Evolutionary conservation across 2,888 invertebrate species (phyloP), one percentile per base, ranked within the genome.

Genomic region (Strigamia crassipes): DNA sequence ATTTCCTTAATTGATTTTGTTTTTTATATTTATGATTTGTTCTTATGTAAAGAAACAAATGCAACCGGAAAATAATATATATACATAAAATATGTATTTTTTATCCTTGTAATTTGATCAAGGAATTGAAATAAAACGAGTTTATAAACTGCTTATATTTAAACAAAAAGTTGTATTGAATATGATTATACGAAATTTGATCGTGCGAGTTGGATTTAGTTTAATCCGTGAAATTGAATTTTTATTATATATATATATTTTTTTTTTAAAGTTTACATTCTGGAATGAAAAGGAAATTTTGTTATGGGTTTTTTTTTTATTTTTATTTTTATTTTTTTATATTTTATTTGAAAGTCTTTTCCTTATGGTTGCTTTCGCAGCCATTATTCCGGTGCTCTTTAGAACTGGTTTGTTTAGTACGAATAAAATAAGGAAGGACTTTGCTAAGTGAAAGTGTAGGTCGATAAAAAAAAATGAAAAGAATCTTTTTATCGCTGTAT

Each of bases 391-490:
- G 73, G 31, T 31, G 12, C 31, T 10, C 15, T 27, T 27, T 27
- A 31, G 27, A 73, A 73, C 73, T 73, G 73, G 73, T 73, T 73
- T 73, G 73, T 73, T 23, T 73, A 12, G 0, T 10, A 73, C 9
- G n/a, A 73, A 73, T 27, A 73, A 38, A 73, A 73, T n/a, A 73
- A 73, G 73, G 27, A 73, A 73, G 73, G 12, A 1, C 27, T 38
- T 9, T 4, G 10, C 6, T 0, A 73, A 73, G 12, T 13, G 73
- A 73, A 73, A 73, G 73, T 56, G n/a, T 51, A 51, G n/a, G 66
- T 27, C 66, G 27, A 12, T 9, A 23, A 66, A 21, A 66, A 21
- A 66, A 66, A 12, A 8, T 66, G n/a, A 18, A 56, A 73, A 31
- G 73, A 23, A 31, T 73, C 27, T 27, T 13, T 73, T 61, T 73